A percentile compares a stretch with the other conserved stretches of the same genome.
Conservation (phyloP, 2,888 invertebrate species). For the Eutolmus rufibarbis region DNA sequence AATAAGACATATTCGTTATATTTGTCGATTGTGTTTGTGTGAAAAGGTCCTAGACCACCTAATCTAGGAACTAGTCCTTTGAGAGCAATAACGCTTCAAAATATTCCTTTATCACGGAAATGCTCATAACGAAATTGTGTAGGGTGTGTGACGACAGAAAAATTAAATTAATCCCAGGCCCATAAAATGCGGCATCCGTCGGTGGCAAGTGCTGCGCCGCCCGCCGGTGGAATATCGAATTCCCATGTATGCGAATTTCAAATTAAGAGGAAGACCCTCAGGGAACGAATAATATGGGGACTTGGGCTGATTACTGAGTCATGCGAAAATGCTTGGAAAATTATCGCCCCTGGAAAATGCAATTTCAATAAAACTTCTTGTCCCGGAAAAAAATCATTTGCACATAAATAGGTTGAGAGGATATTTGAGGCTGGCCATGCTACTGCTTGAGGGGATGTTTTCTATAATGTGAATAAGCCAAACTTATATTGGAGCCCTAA, state of each 20-base stretch:
- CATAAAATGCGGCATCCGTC: slow-evolving; percentile 8
- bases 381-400: background rate
- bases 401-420: background rate
- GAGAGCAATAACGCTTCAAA: background rate
- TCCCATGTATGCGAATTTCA: slow-evolving; percentile 25
- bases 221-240: background rate
- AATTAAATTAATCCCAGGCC: slow-evolving; percentile 29
- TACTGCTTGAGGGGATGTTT: background rate
- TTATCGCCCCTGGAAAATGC: slow-evolving; percentile 16
- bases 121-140: background rate
- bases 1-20: background rate
- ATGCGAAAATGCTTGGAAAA: slow-evolving; percentile 12
- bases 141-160: slow-evolving; percentile 20
- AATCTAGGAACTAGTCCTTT: background rate
- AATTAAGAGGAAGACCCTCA: slow-evolving; percentile 12
- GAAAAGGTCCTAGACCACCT: background rate
- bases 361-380: slow-evolving; percentile 11
- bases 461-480: background rate
- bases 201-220: background rate
- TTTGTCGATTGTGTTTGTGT: background rate
- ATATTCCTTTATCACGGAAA: slow-evolving; percentile 10
- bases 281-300: slow-evolving; percentile 8
- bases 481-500: background rate
- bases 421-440: background rate
- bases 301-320: slow-evolving; percentile 23